Evolutionary conservation across 2,888 invertebrate species (phyloP), one percentile per base, ranked within the genome.

Genomic region (Odontocerum albicorne): DNA sequence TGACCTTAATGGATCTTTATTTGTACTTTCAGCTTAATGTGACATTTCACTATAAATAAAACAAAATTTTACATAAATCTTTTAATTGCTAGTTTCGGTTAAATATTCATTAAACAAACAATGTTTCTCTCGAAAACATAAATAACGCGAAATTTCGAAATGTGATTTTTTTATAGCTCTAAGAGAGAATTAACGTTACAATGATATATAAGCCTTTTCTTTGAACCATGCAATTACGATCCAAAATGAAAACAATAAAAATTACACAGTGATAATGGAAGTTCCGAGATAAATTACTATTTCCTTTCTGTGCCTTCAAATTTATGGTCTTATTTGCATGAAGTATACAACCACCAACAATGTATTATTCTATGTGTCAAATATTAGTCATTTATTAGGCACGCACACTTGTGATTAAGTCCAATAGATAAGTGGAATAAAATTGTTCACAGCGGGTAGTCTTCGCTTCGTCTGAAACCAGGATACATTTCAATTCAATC

Each of bases 311-410:
- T 32, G 40, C 15, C 38, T 49, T 39, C 40, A 49, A 49, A 46
- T 53, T 53, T 53, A 53, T 53, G 45, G 33, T 32, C 53, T 39
- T 38, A 53, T 53, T 52, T 53, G 45, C 53, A 53, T 49, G 49
- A 49, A 32, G 39, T 39, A 31, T 27, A 20, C 22, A 19, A 36
- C 22, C 31, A n/a, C n/a, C n/a, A n/a, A n/a, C n/a, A n/a, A 15
- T 17, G 35, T 16, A 12, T 33, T 35, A 46, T 36, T 46, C 38
- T 47, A 13, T 46, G 47, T 47, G 54, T 47, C 47, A 54, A 50
- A 50, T 50, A 55, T 55, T 55, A 55, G 55, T 55, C 49, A 55
- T 55, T 55, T 55, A 45, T 55, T 45, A 55, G 32, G 33, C 55
- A 55, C 55, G 55, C 55, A 44, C 51, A 36, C 55, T 38, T 33